Evolutionary conservation across 1,140 invertebrate genomes (phyloP), one percentile per base, ranked within the genome.

Genomic region (Drosophila truncata): DNA sequence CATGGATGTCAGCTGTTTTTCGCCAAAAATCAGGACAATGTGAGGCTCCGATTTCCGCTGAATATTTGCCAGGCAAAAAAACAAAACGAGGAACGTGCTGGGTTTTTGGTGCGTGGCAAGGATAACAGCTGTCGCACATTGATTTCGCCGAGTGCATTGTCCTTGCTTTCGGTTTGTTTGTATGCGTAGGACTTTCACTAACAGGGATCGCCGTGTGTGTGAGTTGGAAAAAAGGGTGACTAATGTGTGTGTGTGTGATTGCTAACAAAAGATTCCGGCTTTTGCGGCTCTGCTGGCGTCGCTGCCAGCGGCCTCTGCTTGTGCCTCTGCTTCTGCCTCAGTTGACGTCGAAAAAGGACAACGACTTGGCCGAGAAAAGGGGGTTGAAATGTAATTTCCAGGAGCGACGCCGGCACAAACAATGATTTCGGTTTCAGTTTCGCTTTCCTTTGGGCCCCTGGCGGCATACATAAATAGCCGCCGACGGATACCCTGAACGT

Each of bases 231-330:
- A 91, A 92, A 92, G 91, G 91, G 91, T 92, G 90, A 92, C 91
- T 92, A 92, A 92, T 92, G 84, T 92, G 70, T 65, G 84, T 92
- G 70, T 65, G 74, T 84, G 84, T 91, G 91, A 92, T 91, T 92
- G 86, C 91, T 92, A 92, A 92, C 91, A 92, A 92, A 92, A 92
- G 91, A 92, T 91, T 92, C 91, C 91, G 80, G 91, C 90, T 91
- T 87, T 70, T 76, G 74, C 66, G 60, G 79, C 70, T 74, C 73
- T 41, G 73, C 78, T 35, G 37, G 33, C 61, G 55, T 37, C 60
- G 66, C 52, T 70, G 77, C 46, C 35, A 49, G n/a, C 49, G 42
- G 25, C 18, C 16, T 6, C 47, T 1, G 64, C 33, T 3, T 18
- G 29, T 14, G 18, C 2, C 50, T 5, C 50, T 14, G 18, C 2